Evolutionary conservation across 2,113 vertebrate species (phyloP).

Genomic region (Amphiprion ocellaris): DNA sequence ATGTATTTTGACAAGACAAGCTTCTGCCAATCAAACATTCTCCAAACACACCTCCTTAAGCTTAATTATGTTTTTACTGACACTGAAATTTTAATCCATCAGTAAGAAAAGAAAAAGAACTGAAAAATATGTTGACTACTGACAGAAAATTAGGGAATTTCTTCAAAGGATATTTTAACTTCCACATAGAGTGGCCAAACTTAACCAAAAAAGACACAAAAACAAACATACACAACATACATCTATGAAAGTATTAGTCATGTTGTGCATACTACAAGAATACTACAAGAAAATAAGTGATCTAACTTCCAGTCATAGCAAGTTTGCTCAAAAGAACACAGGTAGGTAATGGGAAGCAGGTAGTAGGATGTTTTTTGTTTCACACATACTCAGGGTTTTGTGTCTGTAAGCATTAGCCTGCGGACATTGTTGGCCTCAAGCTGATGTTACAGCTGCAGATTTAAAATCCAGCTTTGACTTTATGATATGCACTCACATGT

Average conservation of each 20-base stretch:
- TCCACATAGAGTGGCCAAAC: too few species aligned
- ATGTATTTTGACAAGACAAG: not conserved
- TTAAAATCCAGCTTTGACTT: conserved; percentile 55
- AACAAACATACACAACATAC: too few species aligned
- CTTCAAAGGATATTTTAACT: not conserved
- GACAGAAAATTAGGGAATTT: not conserved
- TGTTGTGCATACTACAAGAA: not conserved
- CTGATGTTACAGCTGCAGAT: conserved; percentile 36
- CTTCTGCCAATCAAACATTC: not conserved
- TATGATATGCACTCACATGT: conserved; percentile 50
- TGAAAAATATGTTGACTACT: not conserved
- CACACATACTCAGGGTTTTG: not conserved
- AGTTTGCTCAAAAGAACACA: not conserved
- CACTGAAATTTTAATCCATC: not conserved
- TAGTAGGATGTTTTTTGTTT: not conserved
- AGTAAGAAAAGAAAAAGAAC: not conserved
- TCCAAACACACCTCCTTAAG: not conserved
- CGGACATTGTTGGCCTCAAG: conserved; percentile 12
- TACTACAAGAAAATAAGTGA: not conserved
- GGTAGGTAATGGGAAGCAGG: not conserved
- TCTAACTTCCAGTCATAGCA: too few species aligned
- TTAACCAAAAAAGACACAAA: too few species aligned
- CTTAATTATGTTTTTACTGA: not conserved
- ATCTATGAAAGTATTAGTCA: not conserved
- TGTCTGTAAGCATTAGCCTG: conserved; percentile 36